These are phyloP conservation scores for Urocitellus parryii DNA, from an alignment of 2,113 vertebrate species.

Conservation along the genomic window DNA sequence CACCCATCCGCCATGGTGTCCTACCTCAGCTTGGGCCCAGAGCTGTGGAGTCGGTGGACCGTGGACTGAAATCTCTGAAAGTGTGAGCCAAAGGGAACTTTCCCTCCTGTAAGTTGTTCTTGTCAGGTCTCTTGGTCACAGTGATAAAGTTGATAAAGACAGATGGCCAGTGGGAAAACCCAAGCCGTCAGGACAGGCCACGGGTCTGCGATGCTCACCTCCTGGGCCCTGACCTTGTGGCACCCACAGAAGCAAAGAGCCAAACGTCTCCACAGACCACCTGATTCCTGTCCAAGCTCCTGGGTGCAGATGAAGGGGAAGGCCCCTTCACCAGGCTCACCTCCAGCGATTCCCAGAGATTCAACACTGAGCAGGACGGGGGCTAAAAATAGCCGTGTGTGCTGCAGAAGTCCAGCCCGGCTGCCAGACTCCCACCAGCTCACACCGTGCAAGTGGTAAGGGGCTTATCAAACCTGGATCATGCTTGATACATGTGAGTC, in stretches of 20 bases:
- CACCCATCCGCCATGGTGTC: no score
- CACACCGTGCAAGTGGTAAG: not conserved
- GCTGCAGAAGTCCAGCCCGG: not conserved
- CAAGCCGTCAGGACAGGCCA: accelerated
- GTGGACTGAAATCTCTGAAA: no score
- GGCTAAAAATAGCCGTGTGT: not conserved
- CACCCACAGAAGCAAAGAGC: constrained; percentile 25
- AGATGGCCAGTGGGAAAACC: not conserved
- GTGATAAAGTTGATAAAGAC: not conserved
- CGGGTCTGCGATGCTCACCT: not conserved
- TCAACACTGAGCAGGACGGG: not conserved
- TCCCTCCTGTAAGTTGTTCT: no score
- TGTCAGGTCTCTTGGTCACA: no score
- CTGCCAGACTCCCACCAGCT: not conserved
- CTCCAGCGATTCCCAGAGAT: not conserved
- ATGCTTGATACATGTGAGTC: not conserved
- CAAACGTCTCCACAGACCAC: not conserved
- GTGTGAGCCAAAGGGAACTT: no score
- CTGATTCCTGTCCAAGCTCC: not conserved
- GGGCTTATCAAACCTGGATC: constrained; percentile 1
- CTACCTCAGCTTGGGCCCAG: no score
- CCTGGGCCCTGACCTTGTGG: not conserved
- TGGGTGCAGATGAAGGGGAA: not conserved
- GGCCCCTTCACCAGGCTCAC: not conserved
- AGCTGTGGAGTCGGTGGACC: no score